Evolutionary conservation across 2,888 invertebrate species (phyloP), one percentile per base, ranked within the genome.

Genomic region (Agriopis aurantiaria): DNA sequence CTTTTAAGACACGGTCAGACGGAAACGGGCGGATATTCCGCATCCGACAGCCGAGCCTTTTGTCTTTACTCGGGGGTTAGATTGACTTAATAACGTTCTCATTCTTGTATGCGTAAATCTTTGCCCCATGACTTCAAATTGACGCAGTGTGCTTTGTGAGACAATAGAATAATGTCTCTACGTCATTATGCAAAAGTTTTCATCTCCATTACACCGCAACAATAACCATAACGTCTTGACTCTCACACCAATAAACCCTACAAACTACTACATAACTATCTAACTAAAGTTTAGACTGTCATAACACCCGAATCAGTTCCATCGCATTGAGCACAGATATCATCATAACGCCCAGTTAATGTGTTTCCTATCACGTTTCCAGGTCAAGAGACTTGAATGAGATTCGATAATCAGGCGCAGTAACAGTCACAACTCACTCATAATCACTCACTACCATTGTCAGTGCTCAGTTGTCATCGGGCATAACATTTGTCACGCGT

Each of bases 361-460:
- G 67, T 52, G 58, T 60, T 68, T 65, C 73, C 74, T 75, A 77
- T 75, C 77, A 23, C 57, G 62, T 72, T 75, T 77, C 77, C 77
- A 74, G 77, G 75, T 77, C 77, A 77, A 68, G 62, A 58, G 48
- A 71, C 63, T 70, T 65, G 53, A 74, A 77, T 74, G 69, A 71
- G 68, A 71, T 63, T 70, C 61, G 65, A 66, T 75, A 72, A 72
- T 73, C 68, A 56, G 64, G 33, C 49, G 46, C 53, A 51, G 55
- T 71, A 51, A 23, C 17, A 23, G 17, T 23, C 1, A 49, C 57
- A 45, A 57, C 43, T 57, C 49, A 48, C 59, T 53, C 57, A 40
- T 12, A 14, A 55, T 53, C 53, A 55, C 49, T 40, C 55, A 23
- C 46, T 56, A 8, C 49, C 49, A 57, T 57, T 58, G 60, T 64